Evolutionary conservation across 2,888 invertebrate species (phyloP).

Genomic region (Hypsopygia costalis): DNA sequence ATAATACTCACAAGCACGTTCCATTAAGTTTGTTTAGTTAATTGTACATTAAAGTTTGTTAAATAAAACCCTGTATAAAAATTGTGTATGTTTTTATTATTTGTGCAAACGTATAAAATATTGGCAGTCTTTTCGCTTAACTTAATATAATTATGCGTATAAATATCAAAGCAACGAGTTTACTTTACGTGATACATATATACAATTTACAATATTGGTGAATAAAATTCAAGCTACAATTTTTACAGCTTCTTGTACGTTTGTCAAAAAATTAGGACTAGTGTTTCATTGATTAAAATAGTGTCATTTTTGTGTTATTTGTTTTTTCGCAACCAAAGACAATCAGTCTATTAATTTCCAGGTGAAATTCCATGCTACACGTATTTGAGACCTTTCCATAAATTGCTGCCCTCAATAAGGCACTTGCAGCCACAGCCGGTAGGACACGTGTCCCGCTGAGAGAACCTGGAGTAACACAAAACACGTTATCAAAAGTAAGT

Average conservation of each 20-base stretch:
- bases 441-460: slow-evolving; percentile 88
- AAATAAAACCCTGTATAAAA: slow-evolving; percentile 59
- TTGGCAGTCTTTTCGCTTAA: slow-evolving; percentile 41
- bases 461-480: slow-evolving; percentile 51
- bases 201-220: too few species aligned
- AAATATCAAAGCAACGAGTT: too few species aligned
- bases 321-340: too few species aligned
- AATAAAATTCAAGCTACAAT: too few species aligned
- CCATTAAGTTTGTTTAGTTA: slow-evolving; percentile 38
- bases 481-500: too few species aligned
- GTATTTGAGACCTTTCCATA: slow-evolving; percentile 68
- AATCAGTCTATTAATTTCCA: too few species aligned
- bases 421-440: slow-evolving; percentile 97
- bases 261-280: too few species aligned
- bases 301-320: too few species aligned
- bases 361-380: slow-evolving; percentile 28
- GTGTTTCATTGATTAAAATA: too few species aligned
- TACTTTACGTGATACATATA: too few species aligned
- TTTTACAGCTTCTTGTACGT: too few species aligned
- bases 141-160: neutral
- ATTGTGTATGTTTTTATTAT: slow-evolving; percentile 43
- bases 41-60: slow-evolving; percentile 58
- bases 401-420: slow-evolving; percentile 82
- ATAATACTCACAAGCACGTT: slow-evolving; percentile 55
- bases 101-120: slow-evolving; percentile 35